Percentiles rank a stretch among this genome's conserved stretches.
Evolutionary conservation across 2,888 invertebrate genomes (phyloP).

Genomic region (Oligia strigilis): DNA sequence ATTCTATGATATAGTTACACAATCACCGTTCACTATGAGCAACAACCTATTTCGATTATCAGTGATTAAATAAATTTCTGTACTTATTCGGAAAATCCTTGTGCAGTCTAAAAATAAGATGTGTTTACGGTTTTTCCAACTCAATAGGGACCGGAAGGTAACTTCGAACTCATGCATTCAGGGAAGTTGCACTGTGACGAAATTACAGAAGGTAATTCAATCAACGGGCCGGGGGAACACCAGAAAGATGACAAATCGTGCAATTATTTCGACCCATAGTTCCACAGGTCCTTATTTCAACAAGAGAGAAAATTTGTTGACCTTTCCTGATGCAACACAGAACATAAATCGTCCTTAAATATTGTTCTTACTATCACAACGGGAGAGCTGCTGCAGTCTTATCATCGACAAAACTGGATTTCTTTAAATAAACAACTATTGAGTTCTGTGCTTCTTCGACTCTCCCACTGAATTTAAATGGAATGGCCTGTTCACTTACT

Average conservation of each 20-base stretch:
- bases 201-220: neutral
- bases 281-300: neutral
- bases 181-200: neutral
- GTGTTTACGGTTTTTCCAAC: neutral
- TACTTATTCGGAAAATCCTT: neutral
- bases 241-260: neutral
- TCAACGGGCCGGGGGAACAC: neutral
- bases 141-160: neutral
- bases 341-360: neutral
- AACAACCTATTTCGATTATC: neutral
- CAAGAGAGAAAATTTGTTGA: neutral
- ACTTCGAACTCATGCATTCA: neutral
- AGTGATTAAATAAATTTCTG: neutral
- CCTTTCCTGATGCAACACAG: neutral
- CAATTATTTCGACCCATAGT: neutral
- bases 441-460: neutral
- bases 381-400: constrained; percentile 26
- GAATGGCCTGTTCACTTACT: neutral
- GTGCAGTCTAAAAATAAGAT: neutral
- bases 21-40: neutral
- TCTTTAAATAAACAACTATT: constrained; percentile 44
- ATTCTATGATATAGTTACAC: neutral
- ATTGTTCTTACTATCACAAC: constrained; percentile 8
- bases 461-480: constrained; percentile 3
- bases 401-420: constrained; percentile 24